phyloP scores from a whole-genome alignment of 2,888 invertebrate species.

The Pyrocoelia pectoralis region DNA sequence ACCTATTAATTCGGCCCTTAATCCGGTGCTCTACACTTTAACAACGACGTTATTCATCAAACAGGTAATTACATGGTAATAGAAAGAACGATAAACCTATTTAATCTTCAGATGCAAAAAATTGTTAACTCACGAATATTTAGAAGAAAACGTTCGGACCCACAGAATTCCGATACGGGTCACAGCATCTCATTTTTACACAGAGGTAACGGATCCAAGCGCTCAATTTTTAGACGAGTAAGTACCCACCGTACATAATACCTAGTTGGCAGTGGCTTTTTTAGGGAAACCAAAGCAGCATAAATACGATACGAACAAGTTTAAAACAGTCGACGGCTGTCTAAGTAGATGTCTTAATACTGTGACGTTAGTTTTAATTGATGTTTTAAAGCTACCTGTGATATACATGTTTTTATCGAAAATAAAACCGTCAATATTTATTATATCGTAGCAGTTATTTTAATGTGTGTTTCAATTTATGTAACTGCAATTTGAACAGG shows the following conservation, averaged over 20 bases:
- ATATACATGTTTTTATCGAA: no score
- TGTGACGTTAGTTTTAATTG: no score
- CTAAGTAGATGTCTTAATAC: constrained; percentile 37
- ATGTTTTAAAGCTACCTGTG: background rate
- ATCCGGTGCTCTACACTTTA: constrained; percentile 69
- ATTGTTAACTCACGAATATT: constrained; percentile 27
- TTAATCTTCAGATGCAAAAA: constrained; percentile 28
- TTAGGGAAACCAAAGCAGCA: constrained; percentile 54
- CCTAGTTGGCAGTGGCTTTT: no score
- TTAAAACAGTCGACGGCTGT: constrained; percentile 51
- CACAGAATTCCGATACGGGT: constrained; percentile 60
- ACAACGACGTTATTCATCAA: constrained; percentile 69
- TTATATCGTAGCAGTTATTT: no score
- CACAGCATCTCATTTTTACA: constrained; percentile 61
- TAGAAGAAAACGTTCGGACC: constrained; percentile 25
- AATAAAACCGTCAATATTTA: no score
- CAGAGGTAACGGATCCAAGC: constrained; percentile 54
- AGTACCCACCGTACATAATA: constrained; percentile 22
- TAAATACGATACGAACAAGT: constrained; percentile 53
- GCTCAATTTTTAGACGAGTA: constrained; percentile 56
- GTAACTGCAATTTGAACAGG: no score
- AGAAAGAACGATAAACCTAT: no score
- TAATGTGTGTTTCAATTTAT: no score
- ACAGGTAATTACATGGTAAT: constrained; percentile 60
- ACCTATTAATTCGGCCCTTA: constrained; percentile 69